A percentile compares a stretch with the other conserved stretches of the same genome.
Evolutionary conservation across 37 sponge, comb jelly and placozoan genomes (phyloP).

Genomic region (Haliclona indistincta): DNA sequence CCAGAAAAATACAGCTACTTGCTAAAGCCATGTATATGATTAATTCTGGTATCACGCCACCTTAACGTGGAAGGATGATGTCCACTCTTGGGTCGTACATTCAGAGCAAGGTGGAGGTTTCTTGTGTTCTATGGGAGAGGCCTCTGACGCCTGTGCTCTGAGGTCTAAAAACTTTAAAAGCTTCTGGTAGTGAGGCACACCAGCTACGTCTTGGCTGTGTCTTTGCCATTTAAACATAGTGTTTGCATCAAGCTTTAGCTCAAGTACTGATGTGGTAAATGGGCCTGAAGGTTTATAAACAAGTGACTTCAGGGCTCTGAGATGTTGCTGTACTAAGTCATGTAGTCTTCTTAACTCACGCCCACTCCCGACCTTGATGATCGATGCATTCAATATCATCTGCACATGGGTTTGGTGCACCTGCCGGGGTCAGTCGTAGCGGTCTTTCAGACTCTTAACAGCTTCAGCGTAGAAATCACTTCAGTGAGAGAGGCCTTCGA

Average conservation of each 20-base stretch:
- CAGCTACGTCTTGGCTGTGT: constrained; percentile 26
- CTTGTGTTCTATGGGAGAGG: no score
- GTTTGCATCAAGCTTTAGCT: constrained; percentile 24
- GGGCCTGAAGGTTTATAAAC: constrained; percentile 21
- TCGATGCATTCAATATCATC: constrained; percentile 24
- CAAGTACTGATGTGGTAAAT: constrained; percentile 26
- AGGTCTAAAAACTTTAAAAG: no score
- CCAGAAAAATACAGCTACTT: no score
- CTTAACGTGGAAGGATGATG: no score
- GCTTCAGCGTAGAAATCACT: constrained; percentile 37
- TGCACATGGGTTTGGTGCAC: constrained; percentile 45
- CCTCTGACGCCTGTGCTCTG: no score
- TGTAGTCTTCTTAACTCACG: constrained; percentile 20
- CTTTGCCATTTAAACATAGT: constrained; percentile 44
- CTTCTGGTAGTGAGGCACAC: constrained; percentile 36
- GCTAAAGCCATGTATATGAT: no score
- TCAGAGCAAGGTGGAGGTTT: no score
- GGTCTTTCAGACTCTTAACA: constrained; percentile 33
- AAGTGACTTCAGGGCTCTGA: constrained; percentile 31
- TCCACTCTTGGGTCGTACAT: no score
- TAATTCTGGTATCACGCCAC: no score
- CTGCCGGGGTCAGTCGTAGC: constrained; percentile 29
- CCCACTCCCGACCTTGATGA: constrained; percentile 37
- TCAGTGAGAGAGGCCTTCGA: constrained; percentile 38
- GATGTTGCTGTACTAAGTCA: constrained; percentile 36